Percentiles rank a stretch among this genome's conserved stretches.
Evolutionary conservation across 2,113 vertebrate species (phyloP).

Genomic region (Myodes glareolus): DNA sequence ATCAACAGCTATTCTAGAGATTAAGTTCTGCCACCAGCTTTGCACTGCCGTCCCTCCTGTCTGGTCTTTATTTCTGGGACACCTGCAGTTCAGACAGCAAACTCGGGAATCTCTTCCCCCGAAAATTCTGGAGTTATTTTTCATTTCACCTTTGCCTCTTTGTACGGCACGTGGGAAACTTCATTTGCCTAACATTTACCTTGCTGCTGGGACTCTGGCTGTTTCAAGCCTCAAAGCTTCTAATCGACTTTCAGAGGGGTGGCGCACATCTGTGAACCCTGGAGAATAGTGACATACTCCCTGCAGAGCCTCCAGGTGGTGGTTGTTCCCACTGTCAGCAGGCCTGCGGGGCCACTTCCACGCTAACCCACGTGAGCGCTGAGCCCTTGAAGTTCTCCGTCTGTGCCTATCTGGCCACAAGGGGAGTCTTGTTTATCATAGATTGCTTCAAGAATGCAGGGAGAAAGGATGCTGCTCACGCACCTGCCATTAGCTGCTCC

Average conservation of each 20-base stretch:
- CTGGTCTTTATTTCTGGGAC: background rate
- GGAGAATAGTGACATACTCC: background rate
- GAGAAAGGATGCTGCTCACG: background rate
- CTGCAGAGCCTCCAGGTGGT: background rate
- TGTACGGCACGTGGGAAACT: background rate
- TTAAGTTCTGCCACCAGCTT: background rate
- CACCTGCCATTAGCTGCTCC: background rate
- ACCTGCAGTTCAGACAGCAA: background rate
- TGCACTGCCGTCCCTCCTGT: background rate
- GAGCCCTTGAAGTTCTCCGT: accelerated
- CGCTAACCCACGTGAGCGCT: accelerated
- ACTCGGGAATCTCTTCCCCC: background rate
- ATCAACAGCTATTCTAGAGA: background rate
- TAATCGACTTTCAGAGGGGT: background rate
- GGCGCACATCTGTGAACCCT: background rate
- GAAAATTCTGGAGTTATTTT: background rate
- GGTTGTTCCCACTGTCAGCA: background rate
- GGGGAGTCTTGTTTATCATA: background rate
- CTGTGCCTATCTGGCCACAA: no score
- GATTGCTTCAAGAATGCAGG: background rate
- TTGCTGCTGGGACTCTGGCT: background rate
- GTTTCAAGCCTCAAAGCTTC: background rate
- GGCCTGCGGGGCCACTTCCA: background rate
- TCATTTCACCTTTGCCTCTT: background rate
- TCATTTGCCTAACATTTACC: background rate